Evolutionary conservation across 2,888 invertebrate genomes (phyloP).

Genomic region (Orchesella flavescens): DNA sequence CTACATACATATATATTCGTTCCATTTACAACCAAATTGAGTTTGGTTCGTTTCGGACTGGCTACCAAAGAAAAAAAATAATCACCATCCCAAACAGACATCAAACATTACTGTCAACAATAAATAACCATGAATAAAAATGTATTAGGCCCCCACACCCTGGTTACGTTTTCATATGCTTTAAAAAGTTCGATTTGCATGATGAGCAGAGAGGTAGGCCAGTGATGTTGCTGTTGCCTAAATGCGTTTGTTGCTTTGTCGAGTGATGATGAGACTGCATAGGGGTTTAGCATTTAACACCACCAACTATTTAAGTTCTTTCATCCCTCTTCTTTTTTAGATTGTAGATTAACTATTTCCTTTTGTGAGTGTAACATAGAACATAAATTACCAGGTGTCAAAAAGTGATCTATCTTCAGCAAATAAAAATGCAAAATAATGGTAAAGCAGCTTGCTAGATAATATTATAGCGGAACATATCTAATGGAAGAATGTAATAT

Average conservation of each 20-base stretch:
- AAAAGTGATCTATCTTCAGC: conserved; percentile 47
- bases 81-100: conserved; percentile 38
- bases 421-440: conserved; percentile 34
- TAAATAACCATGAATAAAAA: conserved; percentile 61
- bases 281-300: neutral
- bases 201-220: neutral
- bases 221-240: neutral
- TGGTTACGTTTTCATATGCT: conserved; percentile 35
- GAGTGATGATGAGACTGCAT: neutral
- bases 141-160: conserved; percentile 61
- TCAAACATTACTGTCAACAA: conserved; percentile 60
- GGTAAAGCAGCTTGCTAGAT: neutral
- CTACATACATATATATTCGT: neutral
- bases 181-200: neutral
- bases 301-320: neutral
- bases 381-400: conserved; percentile 61
- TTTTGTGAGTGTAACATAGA: conserved; percentile 45
- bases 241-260: neutral
- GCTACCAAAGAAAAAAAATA: conserved; percentile 8
- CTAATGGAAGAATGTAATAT: too few species aligned
- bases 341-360: conserved; percentile 54
- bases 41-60: too few species aligned
- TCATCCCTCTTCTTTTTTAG: conserved; percentile 1
- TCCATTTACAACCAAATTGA: neutral
- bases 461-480: too few species aligned